A percentile compares a stretch with the other conserved stretches of the same genome.
phyloP scores from a whole-genome alignment of 2,113 vertebrate species.

The Otocyon megalotis region DNA sequence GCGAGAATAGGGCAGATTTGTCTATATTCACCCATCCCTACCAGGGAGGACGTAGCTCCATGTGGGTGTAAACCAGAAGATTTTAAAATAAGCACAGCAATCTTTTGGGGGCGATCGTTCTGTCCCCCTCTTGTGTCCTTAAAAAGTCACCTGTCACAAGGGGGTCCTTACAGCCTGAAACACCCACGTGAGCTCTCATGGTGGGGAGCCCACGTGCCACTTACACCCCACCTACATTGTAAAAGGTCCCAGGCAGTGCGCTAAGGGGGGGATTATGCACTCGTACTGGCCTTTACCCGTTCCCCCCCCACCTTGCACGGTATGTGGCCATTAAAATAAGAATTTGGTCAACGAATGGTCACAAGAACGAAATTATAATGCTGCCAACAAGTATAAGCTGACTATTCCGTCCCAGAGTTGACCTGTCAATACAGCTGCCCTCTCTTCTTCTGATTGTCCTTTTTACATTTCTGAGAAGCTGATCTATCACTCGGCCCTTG shows the following conservation, averaged over 20 bases:
- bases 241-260: neutral
- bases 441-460: neutral
- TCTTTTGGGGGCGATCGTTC: neutral
- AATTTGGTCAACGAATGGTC: neutral
- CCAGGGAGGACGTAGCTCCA: neutral
- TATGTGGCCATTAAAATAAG: neutral
- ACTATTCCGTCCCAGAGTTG: fast-evolving
- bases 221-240: neutral
- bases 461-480: neutral
- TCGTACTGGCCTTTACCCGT: fast-evolving
- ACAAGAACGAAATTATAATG: neutral
- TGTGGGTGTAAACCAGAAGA: neutral
- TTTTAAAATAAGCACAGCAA: neutral
- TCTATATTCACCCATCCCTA: neutral
- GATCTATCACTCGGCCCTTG: constrained; percentile 51
- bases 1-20: neutral
- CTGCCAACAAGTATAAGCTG: neutral
- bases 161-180: neutral
- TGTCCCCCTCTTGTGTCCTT: neutral
- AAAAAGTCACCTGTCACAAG: neutral
- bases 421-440: fast-evolving
- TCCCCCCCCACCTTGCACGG: neutral
- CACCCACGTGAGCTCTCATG: neutral
- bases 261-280: neutral
- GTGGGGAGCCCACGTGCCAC: fast-evolving